These are phyloP conservation scores for Panzeria rudis DNA, from an alignment of 2,888 invertebrate species.

Conservation along the genomic window DNA sequence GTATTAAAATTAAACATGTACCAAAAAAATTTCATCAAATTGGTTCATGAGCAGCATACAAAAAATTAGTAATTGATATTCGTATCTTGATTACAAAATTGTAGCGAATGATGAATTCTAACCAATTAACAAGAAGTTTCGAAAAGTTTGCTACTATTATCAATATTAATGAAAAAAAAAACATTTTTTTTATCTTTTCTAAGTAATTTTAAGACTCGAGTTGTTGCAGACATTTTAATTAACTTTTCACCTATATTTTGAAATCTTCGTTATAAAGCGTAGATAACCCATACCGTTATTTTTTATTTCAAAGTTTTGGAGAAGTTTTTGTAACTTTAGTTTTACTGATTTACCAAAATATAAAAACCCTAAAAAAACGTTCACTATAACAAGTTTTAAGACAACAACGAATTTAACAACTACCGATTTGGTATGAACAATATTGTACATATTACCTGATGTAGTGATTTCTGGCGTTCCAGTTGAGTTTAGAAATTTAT, in stretches of 20 bases:
- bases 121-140: not conserved
- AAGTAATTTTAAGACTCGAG: too few species aligned
- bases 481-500: too few species aligned
- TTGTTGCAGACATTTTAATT: not conserved
- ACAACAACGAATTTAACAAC: too few species aligned
- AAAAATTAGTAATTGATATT: slow-evolving; percentile 16
- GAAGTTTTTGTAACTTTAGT: too few species aligned
- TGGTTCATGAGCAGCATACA: not conserved
- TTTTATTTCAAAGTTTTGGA: not conserved
- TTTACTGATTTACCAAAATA: too few species aligned
- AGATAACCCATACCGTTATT: not conserved
- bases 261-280: not conserved
- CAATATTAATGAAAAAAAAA: not conserved
- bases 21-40: not conserved
- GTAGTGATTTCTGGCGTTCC: too few species aligned
- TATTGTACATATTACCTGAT: too few species aligned
- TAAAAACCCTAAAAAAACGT: too few species aligned
- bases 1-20: not conserved
- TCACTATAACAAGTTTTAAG: too few species aligned
- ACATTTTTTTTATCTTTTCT: slow-evolving; percentile 8
- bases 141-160: not conserved
- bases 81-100: slow-evolving; percentile 9
- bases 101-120: not conserved
- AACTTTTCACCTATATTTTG: not conserved
- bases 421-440: too few species aligned